Base-by-base conservation (phyloP, 2,797 vertebrate species). In the Phyllotis vaccarum region DNA sequence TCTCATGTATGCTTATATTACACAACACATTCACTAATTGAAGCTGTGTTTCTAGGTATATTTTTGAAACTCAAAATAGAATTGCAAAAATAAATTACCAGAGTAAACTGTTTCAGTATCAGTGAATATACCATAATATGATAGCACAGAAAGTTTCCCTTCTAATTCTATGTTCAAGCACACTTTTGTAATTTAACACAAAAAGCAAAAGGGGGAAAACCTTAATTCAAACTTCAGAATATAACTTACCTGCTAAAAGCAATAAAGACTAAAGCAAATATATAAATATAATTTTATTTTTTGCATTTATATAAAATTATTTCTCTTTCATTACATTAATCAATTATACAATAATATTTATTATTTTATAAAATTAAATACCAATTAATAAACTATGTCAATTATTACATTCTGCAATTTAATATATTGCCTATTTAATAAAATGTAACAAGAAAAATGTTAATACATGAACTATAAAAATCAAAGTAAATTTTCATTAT, bases 31-130 rank as follows among this genome's bases (percentile, higher is more conserved):
- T 89, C 34, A 7, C 29, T 5, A 68, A 90, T 56, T 88, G 68
- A 91, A 62, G 17, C 0, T 27, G 90, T 62, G 3, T 34, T 34
- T 78, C 24, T 34, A 34, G 31, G 75, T 52, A 19, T 52, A 90
- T 66, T 81, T 16, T 95, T 72, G 56, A 86, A 64, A 6, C 5
- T 72, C n/a, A 62, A 46, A 90, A 13, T 76, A 46, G 76, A 75
- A 90, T 87, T 80, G 12, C 64, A 68, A 79, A 95, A 82, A 56
- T 22, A 89, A 82, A 2, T 75, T 83, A 43, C 16, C 85, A 46
- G 34, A 43, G 34, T 87, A 75, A 40, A 85, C 62, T 87, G 54
- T 52, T 81, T 92, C 12, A 80, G 0, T 43, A 86, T 34, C 8
- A 54, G 90, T 60, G 27, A 82, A 82, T 72, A 2, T 17, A 89